Base-by-base conservation (phyloP, 2,113 vertebrate species). In the Planiliza haematocheilus region DNA sequence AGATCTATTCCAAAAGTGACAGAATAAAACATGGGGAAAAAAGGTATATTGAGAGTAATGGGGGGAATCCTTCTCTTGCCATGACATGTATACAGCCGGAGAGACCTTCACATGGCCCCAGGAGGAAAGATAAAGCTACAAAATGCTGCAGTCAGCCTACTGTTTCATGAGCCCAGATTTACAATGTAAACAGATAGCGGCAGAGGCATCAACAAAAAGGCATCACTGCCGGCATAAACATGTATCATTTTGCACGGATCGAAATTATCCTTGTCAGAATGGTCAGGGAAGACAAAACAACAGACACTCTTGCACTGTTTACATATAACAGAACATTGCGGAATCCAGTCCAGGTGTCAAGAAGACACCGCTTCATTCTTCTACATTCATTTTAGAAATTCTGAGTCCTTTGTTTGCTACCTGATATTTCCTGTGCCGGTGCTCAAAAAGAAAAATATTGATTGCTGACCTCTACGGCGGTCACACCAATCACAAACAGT, bases 381-480 rank as follows among this genome's bases (percentile, higher is more conserved):
- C 16, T 7, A n/a, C 7, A 46, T 9, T 62, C 42, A 80, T 73
- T 74, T 59, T 20, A 57, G 7, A 4, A 36, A 11, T 45, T 70
- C 57, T 67, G 41, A 66, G 34, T 45, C 8, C 10, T 17, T 34
- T 43, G 34, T 75, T 87, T 86, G 41, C 64, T 79, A n/a, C 38
- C 10, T 14, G 61, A 51, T 53, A 52, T 62, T 68, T 38, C 48
- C 49, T 77, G 18, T 37, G 16, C 62, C 3, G n/a, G 74, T 51
- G 46, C 67, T 64, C 53, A 65, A 43, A 30, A 43, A 51, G n/a
- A 60, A 72, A 81, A 70, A 60, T 50, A 68, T 86, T 65, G 66
- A 70, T 72, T 50, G 69, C 16, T 88, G 92, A 90, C 89, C 84
- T 91, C 81, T 86, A 16, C 61, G 38, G 66, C 56, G 39, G 81